phyloP scores from a whole-genome alignment of 2,113 vertebrate species.

The Athene noctua region DNA sequence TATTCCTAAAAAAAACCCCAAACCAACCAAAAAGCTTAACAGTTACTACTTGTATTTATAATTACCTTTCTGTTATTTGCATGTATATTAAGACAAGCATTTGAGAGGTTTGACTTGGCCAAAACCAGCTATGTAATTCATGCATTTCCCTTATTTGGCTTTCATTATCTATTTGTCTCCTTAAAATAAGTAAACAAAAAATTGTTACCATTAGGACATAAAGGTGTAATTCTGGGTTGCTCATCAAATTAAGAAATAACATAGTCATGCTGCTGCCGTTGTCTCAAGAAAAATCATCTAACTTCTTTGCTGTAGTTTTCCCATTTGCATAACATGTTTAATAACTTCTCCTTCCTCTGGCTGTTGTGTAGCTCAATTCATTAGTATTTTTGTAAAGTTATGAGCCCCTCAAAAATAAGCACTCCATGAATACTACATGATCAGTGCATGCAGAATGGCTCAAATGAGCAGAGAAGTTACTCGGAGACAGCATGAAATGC shows the following conservation, averaged over 20 bases:
- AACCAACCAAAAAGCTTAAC: neutral
- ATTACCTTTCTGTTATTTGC: neutral
- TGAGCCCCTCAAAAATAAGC: neutral
- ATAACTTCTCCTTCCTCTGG: neutral
- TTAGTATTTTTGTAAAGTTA: neutral
- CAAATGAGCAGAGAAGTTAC: neutral
- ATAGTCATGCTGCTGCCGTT: accelerated
- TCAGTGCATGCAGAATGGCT: neutral
- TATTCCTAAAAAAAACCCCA: neutral
- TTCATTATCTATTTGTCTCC: neutral
- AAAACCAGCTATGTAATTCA: neutral
- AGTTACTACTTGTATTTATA: neutral
- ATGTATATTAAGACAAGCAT: neutral
- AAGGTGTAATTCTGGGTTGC: neutral
- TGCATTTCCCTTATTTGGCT: neutral
- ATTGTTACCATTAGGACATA: neutral
- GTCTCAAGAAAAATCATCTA: neutral
- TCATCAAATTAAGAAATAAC: neutral
- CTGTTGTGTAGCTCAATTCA: neutral
- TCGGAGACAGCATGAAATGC: neutral
- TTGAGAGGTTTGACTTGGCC: neutral
- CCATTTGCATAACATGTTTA: neutral
- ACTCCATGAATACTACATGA: accelerated
- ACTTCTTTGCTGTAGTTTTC: neutral
- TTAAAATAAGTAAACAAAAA: neutral